A percentile compares a stretch with the other conserved stretches of the same genome.
Evolutionary conservation across 2,113 vertebrate genomes (phyloP).

Genomic region (Pteronura brasiliensis): DNA sequence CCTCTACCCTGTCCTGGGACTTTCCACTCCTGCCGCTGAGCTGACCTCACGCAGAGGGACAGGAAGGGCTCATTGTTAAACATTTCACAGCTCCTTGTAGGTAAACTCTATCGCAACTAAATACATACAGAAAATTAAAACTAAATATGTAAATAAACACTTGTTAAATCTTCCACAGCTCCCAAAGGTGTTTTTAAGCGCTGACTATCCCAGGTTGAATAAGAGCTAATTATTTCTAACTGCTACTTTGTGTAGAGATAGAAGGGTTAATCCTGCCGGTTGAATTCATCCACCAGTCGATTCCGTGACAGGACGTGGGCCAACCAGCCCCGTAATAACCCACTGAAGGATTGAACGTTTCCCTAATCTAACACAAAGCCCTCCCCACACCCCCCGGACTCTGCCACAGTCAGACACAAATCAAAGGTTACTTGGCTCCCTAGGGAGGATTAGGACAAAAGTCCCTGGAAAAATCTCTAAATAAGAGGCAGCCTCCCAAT

Average conservation of each 20-base stretch:
- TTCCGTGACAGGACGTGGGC: background rate
- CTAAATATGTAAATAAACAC: background rate
- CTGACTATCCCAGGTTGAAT: background rate
- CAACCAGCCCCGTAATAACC: too few species aligned
- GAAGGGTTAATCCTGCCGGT: background rate
- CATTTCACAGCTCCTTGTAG: background rate
- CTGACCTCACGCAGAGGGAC: background rate
- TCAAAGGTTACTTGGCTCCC: background rate
- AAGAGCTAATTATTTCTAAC: slow-evolving; percentile 37
- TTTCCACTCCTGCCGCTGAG: background rate
- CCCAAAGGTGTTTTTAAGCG: background rate
- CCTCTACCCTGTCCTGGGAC: background rate
- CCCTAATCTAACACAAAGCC: background rate
- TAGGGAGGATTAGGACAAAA: background rate
- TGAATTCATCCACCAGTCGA: background rate
- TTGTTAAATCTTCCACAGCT: background rate
- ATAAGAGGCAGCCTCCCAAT: background rate
- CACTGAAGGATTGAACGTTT: background rate
- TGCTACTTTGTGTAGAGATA: background rate
- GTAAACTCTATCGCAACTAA: background rate
- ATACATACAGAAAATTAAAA: background rate
- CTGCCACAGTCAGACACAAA: background rate
- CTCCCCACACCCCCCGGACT: too few species aligned
- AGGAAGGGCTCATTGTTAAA: background rate
- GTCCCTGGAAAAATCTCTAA: background rate